phyloP scores from a whole-genome alignment of 2,888 invertebrate genomes.

The Caenorhabditis angaria region DNA sequence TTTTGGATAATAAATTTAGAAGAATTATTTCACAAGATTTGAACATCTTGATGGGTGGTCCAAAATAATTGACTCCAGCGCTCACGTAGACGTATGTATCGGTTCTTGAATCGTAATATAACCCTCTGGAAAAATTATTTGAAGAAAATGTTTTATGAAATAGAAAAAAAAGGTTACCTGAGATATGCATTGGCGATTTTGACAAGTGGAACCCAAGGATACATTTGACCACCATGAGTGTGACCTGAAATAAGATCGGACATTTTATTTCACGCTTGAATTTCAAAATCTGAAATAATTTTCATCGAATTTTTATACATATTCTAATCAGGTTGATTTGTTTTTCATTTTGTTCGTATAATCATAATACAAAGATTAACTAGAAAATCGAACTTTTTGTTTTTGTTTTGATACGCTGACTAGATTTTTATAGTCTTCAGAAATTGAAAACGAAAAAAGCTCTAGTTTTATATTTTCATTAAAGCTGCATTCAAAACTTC shows the following conservation, averaged over 20 bases:
- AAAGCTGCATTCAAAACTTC: constrained; percentile 3
- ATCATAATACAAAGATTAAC: no score
- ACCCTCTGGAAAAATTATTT: constrained; percentile 50
- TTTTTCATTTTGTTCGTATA: no score
- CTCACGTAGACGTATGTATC: constrained; percentile 68
- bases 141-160: no score
- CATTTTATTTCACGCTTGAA: no score
- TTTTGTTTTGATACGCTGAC: no score
- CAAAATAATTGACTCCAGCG: constrained; percentile 73
- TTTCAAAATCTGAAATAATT: no score
- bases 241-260: constrained; percentile 68
- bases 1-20: constrained; percentile 16
- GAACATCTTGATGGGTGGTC: constrained; percentile 73
- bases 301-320: no score
- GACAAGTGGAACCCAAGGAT: constrained; percentile 62
- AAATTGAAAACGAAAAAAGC: no score
- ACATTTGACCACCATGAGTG: constrained; percentile 71
- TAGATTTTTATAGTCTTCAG: no score
- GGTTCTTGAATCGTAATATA: constrained; percentile 52
- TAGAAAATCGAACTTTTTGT: no score
- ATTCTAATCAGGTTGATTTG: no score
- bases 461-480: no score
- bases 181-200: constrained; percentile 63
- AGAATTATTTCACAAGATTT: constrained; percentile 72
- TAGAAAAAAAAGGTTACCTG: constrained; percentile 25